Base-by-base conservation (phyloP, 2,797 vertebrate genomes). In the Cyprinella venusta region DNA sequence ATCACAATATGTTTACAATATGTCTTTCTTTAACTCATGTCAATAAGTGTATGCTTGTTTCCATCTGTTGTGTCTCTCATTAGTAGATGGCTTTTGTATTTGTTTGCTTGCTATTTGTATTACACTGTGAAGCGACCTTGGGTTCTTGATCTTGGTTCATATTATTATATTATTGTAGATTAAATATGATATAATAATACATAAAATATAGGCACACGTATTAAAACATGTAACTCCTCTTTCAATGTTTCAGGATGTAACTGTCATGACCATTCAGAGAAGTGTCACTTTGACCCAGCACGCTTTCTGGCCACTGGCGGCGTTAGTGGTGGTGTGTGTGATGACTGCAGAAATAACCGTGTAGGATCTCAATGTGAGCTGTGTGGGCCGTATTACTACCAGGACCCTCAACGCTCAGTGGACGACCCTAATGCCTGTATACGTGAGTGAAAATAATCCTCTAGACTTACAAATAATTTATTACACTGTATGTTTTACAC, bases 211-310 rank as follows among this genome's bases (percentile, higher is more conserved):
- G 2, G 33, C 8, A 38, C 8, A 5, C 33, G 12, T 1, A 67
- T 67, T 38, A 38, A 30, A 63, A 63, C 15, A 26, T 42, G 5
- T 42, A 42, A 59, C 21, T 76, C n/a, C n/a, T 42, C 15, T 54
- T 76, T 76, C 6, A 42, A 61, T 76, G 54, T 42, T 76, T 42
- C n/a, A 97, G 97, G 91, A 2, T 98, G 97, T 81, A 92, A 93
- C 88, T 98, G 97, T 88, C 94, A 96, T 0, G 87, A 94, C 26
- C 97, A 97, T 87, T 95, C 96, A 0, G 92, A 94, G 78, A 93
- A 82, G 0, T 98, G 97, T 82, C 95, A 95, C 90, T 98, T 98
- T 48, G 93, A 98, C 64, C 67, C 84, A 45, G 72, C 88, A 0
- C 87, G 81, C 13, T 96, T 94, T 36, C 79, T 90, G 61, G 91